Percentiles rank a stretch among this genome's conserved stretches.
These are phyloP conservation scores for Petrocephalus zakoni DNA, from an alignment of 2,113 vertebrate species.

Conservation along the genomic window DNA sequence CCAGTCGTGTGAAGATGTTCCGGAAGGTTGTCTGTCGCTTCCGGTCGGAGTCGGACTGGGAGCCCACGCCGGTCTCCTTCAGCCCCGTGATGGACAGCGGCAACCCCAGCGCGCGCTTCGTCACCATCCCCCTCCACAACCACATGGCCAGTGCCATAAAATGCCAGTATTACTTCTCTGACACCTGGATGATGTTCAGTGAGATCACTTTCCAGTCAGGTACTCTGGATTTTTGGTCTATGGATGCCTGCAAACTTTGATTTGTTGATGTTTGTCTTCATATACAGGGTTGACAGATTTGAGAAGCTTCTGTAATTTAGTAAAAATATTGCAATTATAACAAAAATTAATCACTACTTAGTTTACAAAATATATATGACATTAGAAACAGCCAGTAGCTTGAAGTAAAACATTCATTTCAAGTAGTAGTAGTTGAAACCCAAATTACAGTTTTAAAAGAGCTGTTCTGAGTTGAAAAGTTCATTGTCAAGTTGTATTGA, in stretches of 20 bases:
- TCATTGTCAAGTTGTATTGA: background rate
- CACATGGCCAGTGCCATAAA: constrained; percentile 94
- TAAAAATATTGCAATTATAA: background rate
- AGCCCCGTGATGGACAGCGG: constrained; percentile 76
- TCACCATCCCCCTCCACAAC: constrained; percentile 84
- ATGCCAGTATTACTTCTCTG: constrained; percentile 92
- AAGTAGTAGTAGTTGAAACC: background rate
- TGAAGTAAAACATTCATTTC: background rate
- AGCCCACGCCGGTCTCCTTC: constrained; percentile 67
- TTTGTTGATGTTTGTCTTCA: background rate
- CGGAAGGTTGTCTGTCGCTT: constrained; percentile 87
- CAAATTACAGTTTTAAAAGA: background rate
- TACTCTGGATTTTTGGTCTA: constrained; percentile 39
- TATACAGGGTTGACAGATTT: background rate
- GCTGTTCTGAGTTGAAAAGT: background rate
- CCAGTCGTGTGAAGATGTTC: constrained; percentile 81
- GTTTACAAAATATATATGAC: background rate
- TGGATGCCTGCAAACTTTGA: background rate
- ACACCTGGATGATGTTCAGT: constrained; percentile 96
- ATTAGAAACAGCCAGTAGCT: background rate
- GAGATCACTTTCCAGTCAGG: constrained; percentile 98
- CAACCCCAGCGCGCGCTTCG: constrained; percentile 83
- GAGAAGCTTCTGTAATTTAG: background rate
- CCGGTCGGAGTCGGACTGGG: constrained; percentile 84
- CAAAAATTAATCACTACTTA: background rate